These are phyloP conservation scores for Holotrichia oblita DNA, from an alignment of 1,140 invertebrate species.

Conservation along the genomic window DNA sequence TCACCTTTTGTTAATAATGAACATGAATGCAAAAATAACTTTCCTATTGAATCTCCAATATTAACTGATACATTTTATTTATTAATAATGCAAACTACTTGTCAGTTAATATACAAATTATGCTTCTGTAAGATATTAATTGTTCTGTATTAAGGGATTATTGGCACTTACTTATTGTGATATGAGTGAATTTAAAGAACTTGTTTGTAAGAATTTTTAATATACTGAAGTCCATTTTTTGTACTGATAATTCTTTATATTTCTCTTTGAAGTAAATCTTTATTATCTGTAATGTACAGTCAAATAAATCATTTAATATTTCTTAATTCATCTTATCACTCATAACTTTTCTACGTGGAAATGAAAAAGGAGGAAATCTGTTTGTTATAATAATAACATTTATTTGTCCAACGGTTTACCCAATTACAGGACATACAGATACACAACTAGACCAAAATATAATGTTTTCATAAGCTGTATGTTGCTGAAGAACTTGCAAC, in stretches of 20 bases:
- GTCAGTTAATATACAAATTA: conserved; percentile 15
- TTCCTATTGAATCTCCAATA: conserved; percentile 1
- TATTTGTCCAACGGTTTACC: too few species aligned
- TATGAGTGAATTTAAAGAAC: conserved; percentile 34
- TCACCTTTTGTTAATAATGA: neutral
- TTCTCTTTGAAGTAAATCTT: conserved; percentile 27
- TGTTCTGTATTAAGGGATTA: conserved; percentile 28
- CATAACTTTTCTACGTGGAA: too few species aligned
- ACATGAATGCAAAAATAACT: neutral
- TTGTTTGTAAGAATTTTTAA: conserved; percentile 32
- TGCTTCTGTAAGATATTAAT: conserved; percentile 39
- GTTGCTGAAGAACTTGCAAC: too few species aligned
- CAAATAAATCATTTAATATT: conserved; percentile 38
- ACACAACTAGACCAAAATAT: too few species aligned
- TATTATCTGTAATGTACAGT: conserved; percentile 40
- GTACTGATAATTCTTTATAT: conserved; percentile 38
- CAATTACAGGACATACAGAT: too few species aligned
- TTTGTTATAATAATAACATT: too few species aligned
- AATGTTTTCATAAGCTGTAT: too few species aligned
- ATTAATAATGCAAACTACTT: neutral
- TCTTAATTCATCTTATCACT: too few species aligned
- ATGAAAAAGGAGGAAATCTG: too few species aligned
- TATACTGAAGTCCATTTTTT: conserved; percentile 39
- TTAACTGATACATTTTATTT: neutral
- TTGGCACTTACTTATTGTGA: conserved; percentile 40